phyloP scores from a whole-genome alignment of 64 coral and sea anemone genomes.

The Pachyseris speciosa region DNA sequence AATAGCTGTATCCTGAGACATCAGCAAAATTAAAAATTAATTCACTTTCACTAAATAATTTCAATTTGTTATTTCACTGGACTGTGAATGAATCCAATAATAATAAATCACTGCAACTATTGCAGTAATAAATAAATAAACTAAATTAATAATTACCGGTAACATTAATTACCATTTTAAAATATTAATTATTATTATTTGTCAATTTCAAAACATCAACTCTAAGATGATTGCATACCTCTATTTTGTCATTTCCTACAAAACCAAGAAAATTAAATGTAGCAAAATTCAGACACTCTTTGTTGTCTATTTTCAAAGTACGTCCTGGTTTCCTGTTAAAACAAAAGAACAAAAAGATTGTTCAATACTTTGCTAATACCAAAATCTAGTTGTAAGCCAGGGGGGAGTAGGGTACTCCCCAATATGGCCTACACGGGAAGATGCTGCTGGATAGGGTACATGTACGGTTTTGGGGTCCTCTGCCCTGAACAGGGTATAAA shows the following conservation, averaged over 20 bases:
- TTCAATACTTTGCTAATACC: too few species aligned
- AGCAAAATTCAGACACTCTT: slow-evolving; percentile 90
- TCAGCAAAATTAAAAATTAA: background rate
- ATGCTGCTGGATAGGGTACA: too few species aligned
- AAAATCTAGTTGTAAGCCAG: too few species aligned
- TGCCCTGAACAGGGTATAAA: too few species aligned
- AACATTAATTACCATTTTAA: too few species aligned
- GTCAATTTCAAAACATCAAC: too few species aligned
- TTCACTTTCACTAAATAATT: background rate
- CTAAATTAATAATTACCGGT: too few species aligned
- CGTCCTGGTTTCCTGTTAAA: slow-evolving; percentile 86
- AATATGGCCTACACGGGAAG: too few species aligned
- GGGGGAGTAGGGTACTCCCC: too few species aligned
- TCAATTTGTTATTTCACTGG: background rate
- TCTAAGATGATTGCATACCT: slow-evolving; percentile 75
- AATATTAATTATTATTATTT: too few species aligned
- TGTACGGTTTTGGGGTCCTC: too few species aligned
- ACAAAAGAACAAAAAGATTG: background rate
- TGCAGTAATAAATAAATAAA: too few species aligned
- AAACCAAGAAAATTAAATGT: slow-evolving; percentile 99
- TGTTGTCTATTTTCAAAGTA: slow-evolving; percentile 75
- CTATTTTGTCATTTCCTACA: slow-evolving; percentile 96
- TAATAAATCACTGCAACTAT: background rate
- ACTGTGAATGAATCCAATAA: background rate
- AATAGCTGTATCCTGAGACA: slow-evolving; percentile 78